phyloP scores from a whole-genome alignment of 2,113 vertebrate species.

The Struthidea cinerea region DNA sequence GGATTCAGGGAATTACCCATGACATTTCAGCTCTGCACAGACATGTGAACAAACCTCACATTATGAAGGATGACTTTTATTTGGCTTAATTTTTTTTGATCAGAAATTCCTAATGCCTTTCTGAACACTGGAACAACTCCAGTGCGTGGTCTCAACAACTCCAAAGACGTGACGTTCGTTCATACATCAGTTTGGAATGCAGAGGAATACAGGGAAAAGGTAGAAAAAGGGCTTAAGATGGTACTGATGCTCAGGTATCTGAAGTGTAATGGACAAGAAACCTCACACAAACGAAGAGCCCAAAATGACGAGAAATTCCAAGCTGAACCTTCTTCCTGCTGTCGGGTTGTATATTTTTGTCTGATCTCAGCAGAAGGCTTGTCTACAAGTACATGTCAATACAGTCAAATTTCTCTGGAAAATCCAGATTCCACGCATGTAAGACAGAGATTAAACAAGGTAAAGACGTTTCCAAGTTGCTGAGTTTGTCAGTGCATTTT shows the following conservation, averaged over 20 bases:
- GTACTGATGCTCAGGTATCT: neutral
- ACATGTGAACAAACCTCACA: neutral
- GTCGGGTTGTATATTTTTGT: neutral
- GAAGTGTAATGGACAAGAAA: neutral
- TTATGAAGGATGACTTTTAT: neutral
- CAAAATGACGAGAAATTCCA: too few species aligned
- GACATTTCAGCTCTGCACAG: neutral
- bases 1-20: too few species aligned
- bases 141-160: neutral
- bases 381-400: neutral
- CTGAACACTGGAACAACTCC: neutral
- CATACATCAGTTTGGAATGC: accelerated
- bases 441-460: too few species aligned
- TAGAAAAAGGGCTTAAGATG: neutral
- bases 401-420: neutral
- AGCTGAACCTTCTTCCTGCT: neutral
- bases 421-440: too few species aligned
- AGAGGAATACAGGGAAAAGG: neutral
- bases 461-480: too few species aligned
- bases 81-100: neutral
- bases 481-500: too few species aligned
- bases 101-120: neutral
- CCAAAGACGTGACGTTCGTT: neutral
- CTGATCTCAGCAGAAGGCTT: neutral
- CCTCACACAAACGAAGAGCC: neutral